Conservation (phyloP, 2,888 invertebrate species). For the Iphiclides podalirius region DNA sequence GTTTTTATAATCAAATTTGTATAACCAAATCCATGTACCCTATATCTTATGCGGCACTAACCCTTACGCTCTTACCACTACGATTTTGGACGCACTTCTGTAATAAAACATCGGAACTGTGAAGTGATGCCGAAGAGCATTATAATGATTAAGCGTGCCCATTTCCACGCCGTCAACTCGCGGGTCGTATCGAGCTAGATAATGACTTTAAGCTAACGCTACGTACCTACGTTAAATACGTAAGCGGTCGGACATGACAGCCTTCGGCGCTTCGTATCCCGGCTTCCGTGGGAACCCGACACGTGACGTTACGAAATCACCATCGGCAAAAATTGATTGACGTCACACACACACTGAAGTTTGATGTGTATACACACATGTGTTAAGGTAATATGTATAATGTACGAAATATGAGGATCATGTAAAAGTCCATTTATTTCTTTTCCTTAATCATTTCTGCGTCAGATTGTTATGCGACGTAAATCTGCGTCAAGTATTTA, state of each 20-base stretch:
- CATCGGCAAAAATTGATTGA: slow-evolving; percentile 75
- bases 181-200: slow-evolving; percentile 74
- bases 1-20: too few relatives aligned
- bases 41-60: too few relatives aligned
- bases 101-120: slow-evolving; percentile 4
- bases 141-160: slow-evolving; percentile 71
- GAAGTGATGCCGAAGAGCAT: slow-evolving; percentile 32
- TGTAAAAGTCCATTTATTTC: too few relatives aligned
- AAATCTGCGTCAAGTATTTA: too few relatives aligned
- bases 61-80: too few relatives aligned
- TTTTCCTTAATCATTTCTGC: too few relatives aligned
- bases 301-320: slow-evolving; percentile 74
- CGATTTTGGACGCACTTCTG: too few relatives aligned
- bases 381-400: too few relatives aligned
- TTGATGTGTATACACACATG: too few relatives aligned
- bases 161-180: slow-evolving; percentile 69
- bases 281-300: slow-evolving; percentile 77
- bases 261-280: slow-evolving; percentile 66
- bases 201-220: slow-evolving; percentile 75
- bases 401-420: too few relatives aligned
- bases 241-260: slow-evolving; percentile 77
- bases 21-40: too few relatives aligned
- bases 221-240: slow-evolving; percentile 71
- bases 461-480: too few relatives aligned
- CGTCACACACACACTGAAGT: slow-evolving; percentile 39